Evolutionary conservation across 1,140 invertebrate species (phyloP), one percentile per base, ranked within the genome.

Genomic region (Apolygus lucorum): DNA sequence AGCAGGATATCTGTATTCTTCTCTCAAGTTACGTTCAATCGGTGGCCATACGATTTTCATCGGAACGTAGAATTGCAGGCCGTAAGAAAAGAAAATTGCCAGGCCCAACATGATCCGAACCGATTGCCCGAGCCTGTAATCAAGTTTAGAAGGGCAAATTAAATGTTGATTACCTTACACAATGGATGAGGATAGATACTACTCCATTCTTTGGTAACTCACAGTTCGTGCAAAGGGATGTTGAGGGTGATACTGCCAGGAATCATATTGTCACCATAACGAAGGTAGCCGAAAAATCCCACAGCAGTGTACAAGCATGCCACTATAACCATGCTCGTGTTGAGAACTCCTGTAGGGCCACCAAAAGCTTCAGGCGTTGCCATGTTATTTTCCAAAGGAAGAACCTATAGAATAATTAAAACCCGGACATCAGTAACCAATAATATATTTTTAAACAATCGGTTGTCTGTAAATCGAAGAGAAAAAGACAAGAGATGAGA

Each of bases 331-430:
- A 96, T 95, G 22, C 88, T 89, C 11, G 90, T 91, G 73, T 94
- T 95, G 0, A 96, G 78, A 17, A 96, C 91, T 2, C 93, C 93
- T 65, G 84, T 89, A 80, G 83, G 86, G 1, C 92, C 92, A 25
- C 86, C 85, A 80, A 95, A 93, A 76, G 87, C 89, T 78, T 90
- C 82, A 1, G 92, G 91, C 11, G 84, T 88, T 77, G 86, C 87
- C 92, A 96, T 95, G 73, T 92, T 92, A 77, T 94, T 94, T 80
- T 95, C 91, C 70, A 96, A 78, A 0, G 93, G 93, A 49, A 96
- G 78, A 75, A 89, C 85, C 90, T 87, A 78, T 79, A 79, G 59
- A 71, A n/a, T n/a, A n/a, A n/a, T n/a, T n/a, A n/a, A n/a, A n/a
- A n/a, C n/a, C n/a, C n/a, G n/a, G n/a, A n/a, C n/a, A n/a, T n/a